Evolutionary conservation across 2,113 vertebrate genomes (phyloP), one percentile per base, ranked within the genome.

Genomic region (Menidia beryllina): DNA sequence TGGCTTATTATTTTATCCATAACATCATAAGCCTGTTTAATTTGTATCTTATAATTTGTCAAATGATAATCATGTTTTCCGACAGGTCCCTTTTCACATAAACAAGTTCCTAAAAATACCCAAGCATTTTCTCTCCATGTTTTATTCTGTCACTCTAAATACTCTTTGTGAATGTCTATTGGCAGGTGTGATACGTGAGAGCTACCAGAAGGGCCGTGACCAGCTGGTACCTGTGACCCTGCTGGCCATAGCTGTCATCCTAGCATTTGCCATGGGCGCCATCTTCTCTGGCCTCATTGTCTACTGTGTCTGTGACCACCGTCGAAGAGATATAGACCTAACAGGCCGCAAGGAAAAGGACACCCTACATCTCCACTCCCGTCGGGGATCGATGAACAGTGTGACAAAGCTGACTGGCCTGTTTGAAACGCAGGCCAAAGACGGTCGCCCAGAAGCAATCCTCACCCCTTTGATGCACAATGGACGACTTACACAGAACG

Each of bases 121-220:
- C 17, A 6, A 11, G 34, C 45, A 53, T 47, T 20, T 4, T 49
- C 13, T 26, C 12, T 25, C 2, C 2, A 15, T 54, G 9, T 61
- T 39, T 17, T 9, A 15, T 12, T 63, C 57, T 62, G 58, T 19
- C 60, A 19, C 52, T 79, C 82, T 88, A 62, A 89, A 69, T 73
- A 43, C 76, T 62, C 56, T 85, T 63, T 85, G 75, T 68, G 5
- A 55, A 3, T 65, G 27, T 85, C 56, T 86, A 64, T 82, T 60
- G 62, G 74, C 96, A 99, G 98, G 98, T 88, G 96, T 99, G 89
- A 99, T 99, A 84, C 97, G 97, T 0, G 98, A 98, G 88, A 98
- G 96, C 91, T 98, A 96, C 92, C 96, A 98, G 91, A 96, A 97
- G 88, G 96, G 96, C 71, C 96, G 95, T 0, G 95, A 99, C 91